These are phyloP conservation scores for Zonotrichia leucophrys DNA, from an alignment of 2,113 vertebrate genomes.

Conservation along the genomic window DNA sequence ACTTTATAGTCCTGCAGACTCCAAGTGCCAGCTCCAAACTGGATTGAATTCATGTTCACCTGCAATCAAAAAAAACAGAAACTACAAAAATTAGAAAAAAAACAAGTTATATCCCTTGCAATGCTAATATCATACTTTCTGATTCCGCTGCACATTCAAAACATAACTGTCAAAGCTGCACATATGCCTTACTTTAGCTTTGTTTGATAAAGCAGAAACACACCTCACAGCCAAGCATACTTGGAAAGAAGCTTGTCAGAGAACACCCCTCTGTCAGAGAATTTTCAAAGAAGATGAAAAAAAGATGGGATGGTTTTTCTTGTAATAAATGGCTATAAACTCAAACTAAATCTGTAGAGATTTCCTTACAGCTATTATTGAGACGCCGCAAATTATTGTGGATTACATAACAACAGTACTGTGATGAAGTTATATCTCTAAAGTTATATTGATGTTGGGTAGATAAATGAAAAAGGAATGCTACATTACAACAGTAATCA, in stretches of 20 bases:
- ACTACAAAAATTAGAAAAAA: background rate
- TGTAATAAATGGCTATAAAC: background rate
- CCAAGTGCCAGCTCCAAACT: background rate
- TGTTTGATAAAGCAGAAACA: background rate
- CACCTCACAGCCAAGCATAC: background rate
- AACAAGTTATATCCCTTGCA: background rate
- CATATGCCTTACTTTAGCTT: background rate
- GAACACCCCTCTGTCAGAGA: background rate
- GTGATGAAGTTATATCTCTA: slow-evolving; percentile 7
- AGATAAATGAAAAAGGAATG: slow-evolving; percentile 50
- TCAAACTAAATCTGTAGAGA: background rate
- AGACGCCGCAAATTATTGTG: slow-evolving; percentile 33
- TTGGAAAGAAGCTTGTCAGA: background rate
- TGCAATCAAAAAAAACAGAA: background rate
- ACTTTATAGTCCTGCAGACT: background rate
- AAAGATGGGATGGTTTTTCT: background rate
- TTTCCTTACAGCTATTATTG: slow-evolving; percentile 32
- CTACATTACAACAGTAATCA: slow-evolving; percentile 47
- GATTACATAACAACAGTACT: background rate
- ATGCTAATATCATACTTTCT: background rate
- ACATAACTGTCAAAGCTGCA: background rate
- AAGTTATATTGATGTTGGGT: slow-evolving; percentile 38
- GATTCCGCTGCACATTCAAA: background rate
- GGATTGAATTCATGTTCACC: background rate
- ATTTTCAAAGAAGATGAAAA: background rate